A percentile compares a stretch with the other conserved stretches of the same genome.
Evolutionary conservation across 2,888 invertebrate species (phyloP).

Genomic region (Oligia latruncula): DNA sequence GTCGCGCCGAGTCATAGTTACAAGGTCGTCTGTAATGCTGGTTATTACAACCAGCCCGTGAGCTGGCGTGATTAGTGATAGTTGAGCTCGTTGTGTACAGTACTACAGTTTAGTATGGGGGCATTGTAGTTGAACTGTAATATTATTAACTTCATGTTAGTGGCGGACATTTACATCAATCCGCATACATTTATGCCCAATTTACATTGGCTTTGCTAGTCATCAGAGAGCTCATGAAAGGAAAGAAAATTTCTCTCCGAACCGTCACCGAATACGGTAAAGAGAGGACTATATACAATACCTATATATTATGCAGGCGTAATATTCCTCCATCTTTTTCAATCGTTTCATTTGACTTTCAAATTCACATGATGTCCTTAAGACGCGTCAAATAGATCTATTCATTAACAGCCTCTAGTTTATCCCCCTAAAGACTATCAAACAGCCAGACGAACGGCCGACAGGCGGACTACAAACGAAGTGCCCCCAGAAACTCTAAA

Average conservation of each 20-base stretch:
- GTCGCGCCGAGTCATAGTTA: constrained; percentile 10
- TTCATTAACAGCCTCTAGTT: constrained; percentile 43
- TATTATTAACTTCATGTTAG: not conserved
- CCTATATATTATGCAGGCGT: too few relatives aligned
- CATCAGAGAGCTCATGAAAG: not conserved
- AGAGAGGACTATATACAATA: not conserved
- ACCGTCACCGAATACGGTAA: not conserved
- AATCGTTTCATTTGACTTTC: constrained; percentile 9
- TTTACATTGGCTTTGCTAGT: not conserved
- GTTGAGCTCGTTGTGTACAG: not conserved
- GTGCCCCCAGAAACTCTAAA: constrained; percentile 30
- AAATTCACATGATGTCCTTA: constrained; percentile 6
- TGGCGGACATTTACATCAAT: not conserved
- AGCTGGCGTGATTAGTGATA: not conserved
- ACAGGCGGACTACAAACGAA: constrained; percentile 45
- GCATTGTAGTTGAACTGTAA: not conserved
- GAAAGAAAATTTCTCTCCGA: not conserved
- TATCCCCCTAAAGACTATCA: constrained; percentile 42
- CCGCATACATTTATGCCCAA: not conserved
- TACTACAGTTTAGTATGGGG: not conserved
- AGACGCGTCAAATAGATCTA: constrained; percentile 18
- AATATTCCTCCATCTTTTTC: not conserved
- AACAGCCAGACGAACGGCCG: constrained; percentile 17
- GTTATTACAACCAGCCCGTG: not conserved
- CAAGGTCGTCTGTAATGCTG: not conserved